phyloP scores from a whole-genome alignment of 2,113 vertebrate genomes.

The Eublepharis macularius region DNA sequence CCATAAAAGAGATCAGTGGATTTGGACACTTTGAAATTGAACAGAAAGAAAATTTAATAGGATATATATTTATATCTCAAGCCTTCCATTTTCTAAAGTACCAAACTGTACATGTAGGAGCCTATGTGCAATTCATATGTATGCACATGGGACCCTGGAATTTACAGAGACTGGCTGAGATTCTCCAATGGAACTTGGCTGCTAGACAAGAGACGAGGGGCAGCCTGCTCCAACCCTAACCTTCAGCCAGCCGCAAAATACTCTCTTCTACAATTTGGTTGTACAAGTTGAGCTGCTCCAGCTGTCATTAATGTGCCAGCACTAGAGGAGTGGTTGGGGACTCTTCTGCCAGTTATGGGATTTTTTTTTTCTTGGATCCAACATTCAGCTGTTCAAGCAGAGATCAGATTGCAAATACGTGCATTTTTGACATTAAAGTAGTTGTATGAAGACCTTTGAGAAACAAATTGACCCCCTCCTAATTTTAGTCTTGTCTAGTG shows the following conservation, averaged over 20 bases:
- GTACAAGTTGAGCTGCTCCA: background rate
- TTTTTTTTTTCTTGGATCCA: background rate
- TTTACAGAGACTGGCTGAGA: background rate
- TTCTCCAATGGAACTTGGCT: background rate
- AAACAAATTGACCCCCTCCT: background rate
- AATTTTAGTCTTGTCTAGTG: background rate
- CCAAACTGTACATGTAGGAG: too few species aligned
- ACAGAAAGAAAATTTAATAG: too few species aligned
- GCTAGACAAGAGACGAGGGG: background rate
- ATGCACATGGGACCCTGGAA: too few species aligned
- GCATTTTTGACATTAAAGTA: background rate
- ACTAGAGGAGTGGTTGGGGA: background rate
- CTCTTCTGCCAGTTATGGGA: background rate
- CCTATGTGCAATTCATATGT: too few species aligned
- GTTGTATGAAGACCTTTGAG: background rate
- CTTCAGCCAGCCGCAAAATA: background rate
- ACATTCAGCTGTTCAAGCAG: background rate
- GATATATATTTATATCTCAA: too few species aligned
- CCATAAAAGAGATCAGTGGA: too few species aligned
- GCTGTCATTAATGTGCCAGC: background rate
- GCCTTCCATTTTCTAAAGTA: too few species aligned
- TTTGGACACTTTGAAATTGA: too few species aligned
- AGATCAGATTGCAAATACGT: background rate
- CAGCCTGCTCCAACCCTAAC: background rate
- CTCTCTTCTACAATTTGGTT: background rate